Base-by-base conservation (phyloP, 2,113 vertebrate species). In the Thymallus thymallus region DNA sequence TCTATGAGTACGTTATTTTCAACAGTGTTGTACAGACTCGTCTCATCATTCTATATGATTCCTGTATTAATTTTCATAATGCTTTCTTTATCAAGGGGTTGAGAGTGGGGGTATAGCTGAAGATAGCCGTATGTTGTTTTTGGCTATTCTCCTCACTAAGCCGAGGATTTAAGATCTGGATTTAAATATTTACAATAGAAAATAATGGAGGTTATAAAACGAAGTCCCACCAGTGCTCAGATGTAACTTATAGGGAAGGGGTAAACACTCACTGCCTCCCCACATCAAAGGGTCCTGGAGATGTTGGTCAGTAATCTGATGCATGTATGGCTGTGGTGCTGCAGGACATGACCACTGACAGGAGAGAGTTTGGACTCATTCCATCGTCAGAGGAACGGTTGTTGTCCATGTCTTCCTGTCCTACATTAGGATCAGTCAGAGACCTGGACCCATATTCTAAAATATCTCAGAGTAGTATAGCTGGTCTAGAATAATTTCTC, bases 141-240 rank as follows among this genome's bases (percentile, higher is more conserved):
- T 92, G 91, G 86, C 89, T 89, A 90, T 91, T 93, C 88, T 90
- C 82, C 85, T 85, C 85, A 76, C 90, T 97, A 96, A 96, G 95
- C 95, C 94, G 66, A 91, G 93, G 95, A 93, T 95, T 96, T 96
- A 94, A 90, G 89, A 95, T 95, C 92, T 95, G 95, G 94, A 96
- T 98, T 98, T 96, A 95, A 96, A 97, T 95, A 97, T 96, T 95
- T 96, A 98, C 95, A 94, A 95, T 95, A 93, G 93, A 95, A 96
- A 96, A 97, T 97, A 96, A 97, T 95, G 94, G 94, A 93, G 93
- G 94, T 96, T 96, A 94, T 96, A 95, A 90, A 93, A 92, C 91
- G 88, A 93, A 88, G 86, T 91, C 87, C 81, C 83, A 65, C 78
- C 85, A 86, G 86, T 89, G 88, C 85, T 76, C 72, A 82, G 87